A percentile compares a stretch with the other conserved stretches of the same genome.
phyloP scores from a whole-genome alignment of 2,797 vertebrate species.

The Phrynocephalus forsythii region DNA sequence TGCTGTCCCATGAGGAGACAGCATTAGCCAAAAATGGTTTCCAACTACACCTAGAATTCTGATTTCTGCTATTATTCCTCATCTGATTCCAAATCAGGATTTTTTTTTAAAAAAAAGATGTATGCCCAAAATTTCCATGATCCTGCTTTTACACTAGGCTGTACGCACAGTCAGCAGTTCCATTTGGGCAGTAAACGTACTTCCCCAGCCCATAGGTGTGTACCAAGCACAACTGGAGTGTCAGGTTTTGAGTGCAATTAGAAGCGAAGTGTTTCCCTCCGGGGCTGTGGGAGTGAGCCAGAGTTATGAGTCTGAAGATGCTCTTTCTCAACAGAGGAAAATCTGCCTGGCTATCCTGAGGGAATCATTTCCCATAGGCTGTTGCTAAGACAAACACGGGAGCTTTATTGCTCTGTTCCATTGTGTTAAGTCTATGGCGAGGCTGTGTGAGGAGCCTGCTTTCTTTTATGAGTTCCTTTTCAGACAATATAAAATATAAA shows the following conservation, averaged over 20 bases:
- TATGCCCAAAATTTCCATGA: not conserved
- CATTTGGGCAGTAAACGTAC: not conserved
- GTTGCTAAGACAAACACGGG: conserved; percentile 26
- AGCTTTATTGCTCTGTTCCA: conserved; percentile 36
- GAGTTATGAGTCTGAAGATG: conserved; percentile 13
- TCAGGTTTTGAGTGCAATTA: conserved; percentile 11
- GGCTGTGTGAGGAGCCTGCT: conserved; percentile 21
- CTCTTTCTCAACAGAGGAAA: conserved; percentile 27
- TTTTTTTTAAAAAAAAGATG: not conserved
- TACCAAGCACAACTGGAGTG: accelerated
- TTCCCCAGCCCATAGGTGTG: not conserved
- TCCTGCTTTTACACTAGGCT: not conserved
- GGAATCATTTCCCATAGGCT: conserved; percentile 29
- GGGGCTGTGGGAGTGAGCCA: not conserved
- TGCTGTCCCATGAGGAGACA: not conserved
- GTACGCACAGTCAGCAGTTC: not conserved
- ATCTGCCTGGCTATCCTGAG: conserved; percentile 29
- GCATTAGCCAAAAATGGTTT: not conserved
- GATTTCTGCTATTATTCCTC: not conserved
- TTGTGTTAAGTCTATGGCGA: conserved; percentile 15
- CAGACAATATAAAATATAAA: not conserved
- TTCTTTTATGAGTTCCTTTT: conserved; percentile 38
- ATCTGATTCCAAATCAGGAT: not conserved
- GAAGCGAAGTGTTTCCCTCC: not conserved
- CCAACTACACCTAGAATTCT: not conserved